Base-by-base conservation (phyloP, 1,140 invertebrate genomes). In the Hycleus phaleratus region DNA sequence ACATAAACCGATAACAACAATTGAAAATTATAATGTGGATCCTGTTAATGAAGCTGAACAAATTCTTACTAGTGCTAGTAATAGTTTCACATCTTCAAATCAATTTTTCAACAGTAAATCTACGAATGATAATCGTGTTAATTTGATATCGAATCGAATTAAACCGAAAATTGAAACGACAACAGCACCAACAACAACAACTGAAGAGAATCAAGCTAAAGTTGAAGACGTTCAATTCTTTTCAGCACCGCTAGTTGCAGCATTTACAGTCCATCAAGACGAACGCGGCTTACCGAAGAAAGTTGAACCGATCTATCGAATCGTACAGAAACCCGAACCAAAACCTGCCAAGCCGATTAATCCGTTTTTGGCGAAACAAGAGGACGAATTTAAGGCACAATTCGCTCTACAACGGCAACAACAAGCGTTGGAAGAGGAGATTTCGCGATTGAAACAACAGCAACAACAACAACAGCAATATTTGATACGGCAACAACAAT, bases 201-300 rank as follows among this genome's bases (percentile, higher is more conserved):
- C 80, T 52, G 79, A 81, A 59, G 83, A 85, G 68, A 83, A 78
- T 26, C 80, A 84, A 71, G 81, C 83, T 1, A 78, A 82, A 66
- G 80, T 82, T 65, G 80, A 82, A 62, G 85, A 87, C 52, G 86
- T 91, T 8, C 87, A 88, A 68, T 88, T 91, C 46, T 87, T 86
- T 66, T 82, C 84, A 60, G 87, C 88, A 4, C 87, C 88, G 0
- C 66, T 91, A 32, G 84, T 90, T 1, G 86, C 87, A 1, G 88
- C 88, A 0, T 91, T 91, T 64, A 90, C 88, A 0, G 85, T 91
- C 2, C 86, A 90, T 62, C 85, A 90, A 70, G 88, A 91, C 65
- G 85, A 84, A 48, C 77, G 78, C 26, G 88, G 88, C 1, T 66
- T 85, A 11, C 86, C 88, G 0, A 85, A 85, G 58, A 87, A 83